A percentile compares a stretch with the other conserved stretches of the same genome.
Evolutionary conservation across 1,140 invertebrate genomes (phyloP).

Genomic region (Pararge aegeria): DNA sequence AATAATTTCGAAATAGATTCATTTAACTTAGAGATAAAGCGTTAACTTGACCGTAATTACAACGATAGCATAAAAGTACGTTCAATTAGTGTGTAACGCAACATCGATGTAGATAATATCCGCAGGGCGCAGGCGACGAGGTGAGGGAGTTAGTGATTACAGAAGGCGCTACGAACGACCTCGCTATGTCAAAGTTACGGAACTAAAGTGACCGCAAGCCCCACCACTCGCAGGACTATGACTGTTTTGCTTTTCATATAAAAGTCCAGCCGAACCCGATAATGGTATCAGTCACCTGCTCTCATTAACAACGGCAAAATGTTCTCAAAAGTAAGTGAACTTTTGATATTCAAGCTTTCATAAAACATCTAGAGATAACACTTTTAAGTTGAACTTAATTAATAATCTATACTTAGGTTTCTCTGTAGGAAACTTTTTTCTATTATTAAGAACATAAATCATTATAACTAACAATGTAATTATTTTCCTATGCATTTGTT

Average conservation of each 20-base stretch:
- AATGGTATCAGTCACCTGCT: constrained; percentile 76
- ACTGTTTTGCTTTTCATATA: constrained; percentile 77
- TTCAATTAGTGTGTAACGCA: constrained; percentile 36
- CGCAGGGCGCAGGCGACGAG: constrained; percentile 31
- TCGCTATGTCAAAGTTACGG: constrained; percentile 78
- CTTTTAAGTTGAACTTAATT: constrained; percentile 17
- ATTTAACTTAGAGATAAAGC: not conserved
- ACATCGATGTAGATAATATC: constrained; percentile 36
- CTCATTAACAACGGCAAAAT: constrained; percentile 74
- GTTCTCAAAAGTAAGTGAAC: constrained; percentile 75
- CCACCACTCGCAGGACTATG: constrained; percentile 61
- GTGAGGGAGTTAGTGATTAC: constrained; percentile 40
- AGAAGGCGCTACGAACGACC: constrained; percentile 54
- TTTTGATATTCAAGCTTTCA: not conserved
- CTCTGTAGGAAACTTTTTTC: no score
- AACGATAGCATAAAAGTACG: constrained; percentile 1
- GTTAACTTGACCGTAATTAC: not conserved
- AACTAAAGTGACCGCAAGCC: constrained; percentile 71
- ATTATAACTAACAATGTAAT: no score
- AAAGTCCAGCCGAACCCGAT: constrained; percentile 64
- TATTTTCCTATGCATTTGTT: no score
- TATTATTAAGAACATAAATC: no score
- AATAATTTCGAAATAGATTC: not conserved
- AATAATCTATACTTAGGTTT: not conserved
- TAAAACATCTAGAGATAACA: not conserved